phyloP scores from a whole-genome alignment of 2,797 vertebrate genomes.

The Podarcis siculus region DNA sequence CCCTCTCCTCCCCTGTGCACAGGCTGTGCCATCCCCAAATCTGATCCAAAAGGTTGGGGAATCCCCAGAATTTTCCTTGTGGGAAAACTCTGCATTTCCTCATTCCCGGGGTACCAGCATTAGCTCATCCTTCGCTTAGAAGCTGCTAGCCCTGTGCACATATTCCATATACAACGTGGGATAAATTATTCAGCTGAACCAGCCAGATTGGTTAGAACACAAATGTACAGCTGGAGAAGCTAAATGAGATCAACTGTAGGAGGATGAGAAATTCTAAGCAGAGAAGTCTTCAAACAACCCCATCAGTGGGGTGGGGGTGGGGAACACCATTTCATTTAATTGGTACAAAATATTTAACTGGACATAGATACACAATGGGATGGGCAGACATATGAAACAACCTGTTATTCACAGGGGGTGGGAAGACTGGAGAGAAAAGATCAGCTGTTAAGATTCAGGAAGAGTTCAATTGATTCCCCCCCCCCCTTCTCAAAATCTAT shows the following conservation, averaged over 20 bases:
- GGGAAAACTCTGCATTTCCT: background rate
- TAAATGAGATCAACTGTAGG: constrained; percentile 17
- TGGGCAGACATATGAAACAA: background rate
- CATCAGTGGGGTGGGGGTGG: background rate
- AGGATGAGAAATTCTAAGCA: background rate
- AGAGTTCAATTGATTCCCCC: constrained; percentile 28
- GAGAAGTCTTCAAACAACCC: background rate
- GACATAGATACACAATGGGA: background rate
- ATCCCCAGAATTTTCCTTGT: background rate
- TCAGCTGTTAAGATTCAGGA: background rate
- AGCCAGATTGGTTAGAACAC: background rate
- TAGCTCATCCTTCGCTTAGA: constrained; percentile 6
- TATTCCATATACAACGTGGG: background rate
- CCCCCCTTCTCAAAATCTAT: background rate
- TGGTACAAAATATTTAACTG: constrained; percentile 25
- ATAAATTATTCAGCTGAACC: background rate
- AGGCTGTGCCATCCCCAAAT: too few species aligned
- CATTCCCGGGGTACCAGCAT: background rate
- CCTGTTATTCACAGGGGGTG: background rate
- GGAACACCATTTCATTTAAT: constrained; percentile 4
- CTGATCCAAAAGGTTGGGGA: too few species aligned
- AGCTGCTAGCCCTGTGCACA: background rate
- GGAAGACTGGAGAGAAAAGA: background rate
- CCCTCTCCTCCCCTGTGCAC: too few species aligned
- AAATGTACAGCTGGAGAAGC: constrained; percentile 13